A percentile compares a stretch with the other conserved stretches of the same genome.
Conservation (phyloP, 2,113 vertebrate species). For the Pseudorasbora parva region DNA sequence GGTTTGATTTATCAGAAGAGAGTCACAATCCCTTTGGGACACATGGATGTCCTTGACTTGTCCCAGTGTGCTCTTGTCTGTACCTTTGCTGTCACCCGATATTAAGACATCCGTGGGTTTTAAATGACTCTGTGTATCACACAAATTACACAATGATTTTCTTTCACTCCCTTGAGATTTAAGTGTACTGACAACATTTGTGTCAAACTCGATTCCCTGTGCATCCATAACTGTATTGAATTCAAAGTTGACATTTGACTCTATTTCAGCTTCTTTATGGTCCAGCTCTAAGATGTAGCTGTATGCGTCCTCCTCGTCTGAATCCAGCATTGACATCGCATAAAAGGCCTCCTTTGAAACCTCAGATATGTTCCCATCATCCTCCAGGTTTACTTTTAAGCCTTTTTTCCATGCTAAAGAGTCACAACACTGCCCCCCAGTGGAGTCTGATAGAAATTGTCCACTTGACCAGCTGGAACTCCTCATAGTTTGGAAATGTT, state of each 20-base stretch:
- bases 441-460: neutral
- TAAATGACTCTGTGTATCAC: neutral
- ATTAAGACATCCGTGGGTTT: neutral
- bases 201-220: neutral
- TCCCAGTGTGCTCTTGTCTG: neutral
- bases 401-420: constrained; percentile 29
- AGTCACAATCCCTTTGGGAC: neutral
- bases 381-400: neutral
- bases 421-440: constrained; percentile 38
- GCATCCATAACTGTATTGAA: neutral
- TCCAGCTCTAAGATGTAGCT: constrained; percentile 73
- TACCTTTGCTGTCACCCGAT: neutral
- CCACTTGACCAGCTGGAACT: constrained; percentile 7
- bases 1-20: neutral
- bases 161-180: neutral
- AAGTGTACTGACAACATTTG: neutral
- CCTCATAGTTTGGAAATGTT: neutral
- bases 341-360: constrained; percentile 67
- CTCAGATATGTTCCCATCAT: constrained; percentile 54
- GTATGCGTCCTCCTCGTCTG: constrained; percentile 69
- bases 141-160: neutral
- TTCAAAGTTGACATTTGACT: neutral
- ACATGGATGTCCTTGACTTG: neutral
- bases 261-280: constrained; percentile 50
- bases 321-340: constrained; percentile 60